Evolutionary conservation across 2,113 vertebrate genomes (phyloP), one percentile per base, ranked within the genome.

Genomic region (Columba janthina): DNA sequence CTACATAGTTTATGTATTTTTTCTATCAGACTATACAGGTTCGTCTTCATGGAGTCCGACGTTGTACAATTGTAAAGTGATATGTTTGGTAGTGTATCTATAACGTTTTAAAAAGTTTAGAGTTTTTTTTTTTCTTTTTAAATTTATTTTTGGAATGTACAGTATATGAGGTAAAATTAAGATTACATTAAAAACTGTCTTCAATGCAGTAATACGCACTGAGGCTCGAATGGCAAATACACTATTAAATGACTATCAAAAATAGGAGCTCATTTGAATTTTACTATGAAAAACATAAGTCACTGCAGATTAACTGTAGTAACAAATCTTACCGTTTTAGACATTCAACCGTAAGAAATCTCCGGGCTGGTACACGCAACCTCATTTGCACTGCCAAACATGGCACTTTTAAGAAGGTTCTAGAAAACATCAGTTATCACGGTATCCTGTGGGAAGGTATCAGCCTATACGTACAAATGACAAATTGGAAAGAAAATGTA

Each of bases 151-250:
- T 99, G 99, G 99, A 99, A 99, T 99, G 99, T 99, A 99, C 98
- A 99, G 98, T 98, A 98, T 99, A 99, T 99, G 99, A 99, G 99
- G 99, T 99, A 99, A 99, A 99, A 99, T 99, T 99, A 99, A 99
- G 98, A 99, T 99, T 98, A 99, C 99, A 99, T 99, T 99, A 99
- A 99, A 99, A 99, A 98, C 98, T 96, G 96, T 97, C 98, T 98
- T 96, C 96, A 98, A 91, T 98, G 98, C 98, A 98, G 97, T 97
- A 89, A 97, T 97, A 98, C 94, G 98, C 98, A 97, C 92, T 97
- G 98, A 98, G 98, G 98, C 98, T 98, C 98, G 98, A 99, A 99
- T 99, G 99, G 99, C 98, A 98, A 98, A 98, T 97, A 98, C 97
- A 98, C 99, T 99, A 99, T 99, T 99, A 99, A 99, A 99, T 98